Conservation (phyloP, 64 coral and sea anemone species). For the Acropora tenuis region DNA sequence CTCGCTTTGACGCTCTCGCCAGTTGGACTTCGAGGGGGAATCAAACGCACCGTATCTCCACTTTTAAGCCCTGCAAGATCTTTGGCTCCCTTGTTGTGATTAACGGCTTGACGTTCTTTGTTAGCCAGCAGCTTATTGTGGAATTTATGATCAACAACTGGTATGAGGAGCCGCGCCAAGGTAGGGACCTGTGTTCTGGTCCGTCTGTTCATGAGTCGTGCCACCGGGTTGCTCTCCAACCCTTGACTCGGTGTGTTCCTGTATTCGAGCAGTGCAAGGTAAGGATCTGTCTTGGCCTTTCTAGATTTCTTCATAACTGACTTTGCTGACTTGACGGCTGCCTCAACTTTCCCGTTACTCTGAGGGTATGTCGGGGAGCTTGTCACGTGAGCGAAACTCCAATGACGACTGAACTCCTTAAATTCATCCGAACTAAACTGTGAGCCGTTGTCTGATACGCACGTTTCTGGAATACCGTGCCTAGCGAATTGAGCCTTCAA, state of each 20-base stretch:
- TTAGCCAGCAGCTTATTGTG: neutral
- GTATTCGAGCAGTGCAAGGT: slow-evolving; percentile 4
- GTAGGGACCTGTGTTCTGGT: neutral
- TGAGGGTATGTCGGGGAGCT: no score
- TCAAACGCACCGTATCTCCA: neutral
- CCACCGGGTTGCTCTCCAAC: neutral
- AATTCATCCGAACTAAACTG: neutral
- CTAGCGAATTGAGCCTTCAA: slow-evolving; percentile 14
- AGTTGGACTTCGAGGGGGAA: neutral
- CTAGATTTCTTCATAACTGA: neutral
- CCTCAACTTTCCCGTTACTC: slow-evolving; percentile 22
- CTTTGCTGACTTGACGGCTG: slow-evolving; percentile 23
- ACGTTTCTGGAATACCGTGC: neutral
- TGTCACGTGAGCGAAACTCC: no score
- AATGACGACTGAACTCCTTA: no score
- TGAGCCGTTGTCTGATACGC: slow-evolving; percentile 13
- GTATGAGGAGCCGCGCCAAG: neutral
- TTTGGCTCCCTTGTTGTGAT: neutral
- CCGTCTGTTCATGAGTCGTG: neutral
- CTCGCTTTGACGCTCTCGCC: neutral
- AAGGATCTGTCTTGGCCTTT: neutral
- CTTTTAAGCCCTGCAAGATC: neutral
- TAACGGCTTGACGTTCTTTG: neutral
- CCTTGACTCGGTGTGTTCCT: slow-evolving; percentile 21
- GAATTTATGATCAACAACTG: neutral